These are phyloP conservation scores for Centropus unirufus DNA, from an alignment of 2,113 vertebrate species.

Conservation along the genomic window DNA sequence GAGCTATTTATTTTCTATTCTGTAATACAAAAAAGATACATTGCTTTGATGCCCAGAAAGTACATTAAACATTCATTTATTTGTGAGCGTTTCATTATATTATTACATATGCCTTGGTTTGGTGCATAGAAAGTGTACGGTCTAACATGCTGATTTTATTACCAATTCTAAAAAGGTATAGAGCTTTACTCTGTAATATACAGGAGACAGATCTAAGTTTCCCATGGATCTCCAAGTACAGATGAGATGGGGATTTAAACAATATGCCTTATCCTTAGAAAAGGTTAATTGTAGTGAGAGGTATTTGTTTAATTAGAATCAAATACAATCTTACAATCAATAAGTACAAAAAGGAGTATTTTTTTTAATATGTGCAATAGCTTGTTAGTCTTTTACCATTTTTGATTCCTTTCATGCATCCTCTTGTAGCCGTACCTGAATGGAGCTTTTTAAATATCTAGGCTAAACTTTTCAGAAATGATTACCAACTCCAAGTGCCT, in stretches of 20 bases:
- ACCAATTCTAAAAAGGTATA: neutral
- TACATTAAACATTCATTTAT: constrained; percentile 59
- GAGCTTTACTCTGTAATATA: neutral
- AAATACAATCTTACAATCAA: constrained; percentile 10
- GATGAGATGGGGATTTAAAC: neutral
- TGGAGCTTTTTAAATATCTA: neutral
- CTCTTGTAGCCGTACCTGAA: neutral
- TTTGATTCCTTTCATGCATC: neutral
- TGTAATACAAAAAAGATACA: constrained; percentile 13
- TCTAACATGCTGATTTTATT: constrained; percentile 1
- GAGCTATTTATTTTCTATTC: constrained; percentile 17
- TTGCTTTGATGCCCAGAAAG: constrained; percentile 24
- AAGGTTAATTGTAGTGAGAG: neutral
- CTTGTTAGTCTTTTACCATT: neutral
- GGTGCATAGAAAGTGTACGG: neutral
- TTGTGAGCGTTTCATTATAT: constrained; percentile 10
- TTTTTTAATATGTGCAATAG: neutral
- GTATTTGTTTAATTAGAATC: constrained; percentile 7
- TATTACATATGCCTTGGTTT: constrained; percentile 7
- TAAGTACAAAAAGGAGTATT: neutral
- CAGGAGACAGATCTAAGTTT: neutral
- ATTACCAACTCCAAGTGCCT: neutral
- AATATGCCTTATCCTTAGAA: neutral
- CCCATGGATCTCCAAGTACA: neutral
- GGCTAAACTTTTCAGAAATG: neutral